Conservation (phyloP, 2,888 invertebrate species). For the Ennomos fuscantarius region DNA sequence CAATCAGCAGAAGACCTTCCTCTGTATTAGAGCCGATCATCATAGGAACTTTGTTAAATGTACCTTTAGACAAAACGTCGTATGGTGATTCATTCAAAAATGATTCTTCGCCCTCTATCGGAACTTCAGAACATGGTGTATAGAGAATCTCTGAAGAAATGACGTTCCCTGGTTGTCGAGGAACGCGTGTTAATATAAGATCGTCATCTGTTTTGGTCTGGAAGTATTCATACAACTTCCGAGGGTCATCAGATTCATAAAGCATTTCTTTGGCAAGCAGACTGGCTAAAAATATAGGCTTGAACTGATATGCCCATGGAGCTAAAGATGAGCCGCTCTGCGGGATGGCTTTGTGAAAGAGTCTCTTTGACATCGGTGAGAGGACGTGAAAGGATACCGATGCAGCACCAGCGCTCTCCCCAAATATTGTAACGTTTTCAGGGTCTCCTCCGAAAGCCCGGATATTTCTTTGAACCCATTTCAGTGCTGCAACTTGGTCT, state of each 20-base stretch:
- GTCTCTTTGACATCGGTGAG: conserved; percentile 69
- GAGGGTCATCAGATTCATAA: conserved; percentile 56
- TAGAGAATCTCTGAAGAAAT: conserved; percentile 62
- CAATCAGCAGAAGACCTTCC: conserved; percentile 64
- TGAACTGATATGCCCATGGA: conserved; percentile 66
- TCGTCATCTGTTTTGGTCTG: conserved; percentile 61
- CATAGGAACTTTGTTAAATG: conserved; percentile 67
- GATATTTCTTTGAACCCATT: conserved; percentile 67
- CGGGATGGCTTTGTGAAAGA: conserved; percentile 71
- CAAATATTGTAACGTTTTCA: conserved; percentile 67
- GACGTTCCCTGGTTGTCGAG: conserved; percentile 56
- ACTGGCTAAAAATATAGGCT: conserved; percentile 63
- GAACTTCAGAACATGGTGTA: conserved; percentile 63
- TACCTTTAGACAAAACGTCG: conserved; percentile 55
- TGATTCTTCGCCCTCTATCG: conserved; percentile 65
- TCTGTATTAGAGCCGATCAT: conserved; percentile 63
- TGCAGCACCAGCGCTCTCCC: conserved; percentile 71
- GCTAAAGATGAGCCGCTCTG: conserved; percentile 71
- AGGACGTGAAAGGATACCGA: conserved; percentile 68
- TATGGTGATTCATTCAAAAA: conserved; percentile 65
- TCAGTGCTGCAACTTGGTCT: conserved; percentile 69
- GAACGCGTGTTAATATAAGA: conserved; percentile 62
- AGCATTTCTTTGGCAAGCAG: conserved; percentile 64
- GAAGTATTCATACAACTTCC: conserved; percentile 61
- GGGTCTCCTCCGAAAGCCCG: conserved; percentile 67